Conservation (phyloP, 2,797 vertebrate species). For the Taeniopygia guttata region DNA sequence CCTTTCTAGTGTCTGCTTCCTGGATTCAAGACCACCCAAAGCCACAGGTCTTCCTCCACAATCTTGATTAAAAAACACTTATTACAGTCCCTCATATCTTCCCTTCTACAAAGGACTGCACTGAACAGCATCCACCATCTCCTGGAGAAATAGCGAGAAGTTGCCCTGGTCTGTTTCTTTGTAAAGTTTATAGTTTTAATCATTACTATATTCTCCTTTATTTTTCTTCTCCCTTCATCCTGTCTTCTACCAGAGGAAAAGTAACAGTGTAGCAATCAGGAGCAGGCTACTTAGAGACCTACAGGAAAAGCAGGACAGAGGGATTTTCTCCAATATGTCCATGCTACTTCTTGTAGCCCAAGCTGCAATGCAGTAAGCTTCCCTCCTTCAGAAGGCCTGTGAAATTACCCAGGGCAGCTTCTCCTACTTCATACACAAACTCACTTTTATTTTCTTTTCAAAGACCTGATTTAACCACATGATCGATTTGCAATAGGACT, state of each 20-base stretch:
- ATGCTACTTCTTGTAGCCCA: accelerated
- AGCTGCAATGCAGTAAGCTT: neutral
- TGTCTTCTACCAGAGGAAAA: neutral
- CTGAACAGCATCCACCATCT: neutral
- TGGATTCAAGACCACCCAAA: neutral
- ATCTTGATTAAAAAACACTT: neutral
- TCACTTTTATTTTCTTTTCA: neutral
- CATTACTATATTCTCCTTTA: neutral
- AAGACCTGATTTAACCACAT: neutral
- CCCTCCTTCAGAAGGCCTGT: neutral
- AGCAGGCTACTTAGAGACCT: neutral
- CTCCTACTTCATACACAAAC: neutral
- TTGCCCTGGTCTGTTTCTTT: neutral
- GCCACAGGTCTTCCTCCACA: neutral
- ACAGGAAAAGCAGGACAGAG: neutral
- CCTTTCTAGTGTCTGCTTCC: neutral
- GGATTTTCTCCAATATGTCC: neutral
- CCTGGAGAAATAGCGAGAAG: neutral
- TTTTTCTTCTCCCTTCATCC: neutral
- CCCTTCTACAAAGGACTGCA: neutral
- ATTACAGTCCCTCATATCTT: neutral
- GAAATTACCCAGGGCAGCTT: neutral
- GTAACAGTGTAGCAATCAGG: neutral
- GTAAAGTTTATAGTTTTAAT: neutral
- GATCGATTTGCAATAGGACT: neutral